Percentiles rank a stretch among this genome's conserved stretches.
Evolutionary conservation across 2,113 vertebrate species (phyloP).

Genomic region (Etheostoma spectabile): DNA sequence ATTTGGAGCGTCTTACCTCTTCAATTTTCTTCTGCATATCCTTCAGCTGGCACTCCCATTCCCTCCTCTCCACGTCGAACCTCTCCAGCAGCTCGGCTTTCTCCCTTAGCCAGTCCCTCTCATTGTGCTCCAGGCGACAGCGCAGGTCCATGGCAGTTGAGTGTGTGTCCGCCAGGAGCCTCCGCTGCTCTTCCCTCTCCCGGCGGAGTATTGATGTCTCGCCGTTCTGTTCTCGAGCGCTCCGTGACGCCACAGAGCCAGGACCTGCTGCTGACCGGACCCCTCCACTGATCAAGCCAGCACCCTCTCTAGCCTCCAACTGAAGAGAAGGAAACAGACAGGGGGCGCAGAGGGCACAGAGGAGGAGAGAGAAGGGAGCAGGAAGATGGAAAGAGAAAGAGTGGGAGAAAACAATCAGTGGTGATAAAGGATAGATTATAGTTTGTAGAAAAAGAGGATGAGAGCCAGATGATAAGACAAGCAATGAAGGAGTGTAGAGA

Average conservation of each 20-base stretch:
- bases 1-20: slow-evolving; percentile 84
- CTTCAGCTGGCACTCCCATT: slow-evolving; percentile 96
- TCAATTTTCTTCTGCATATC: slow-evolving; percentile 98
- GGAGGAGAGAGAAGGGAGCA: slow-evolving; percentile 36
- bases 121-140: slow-evolving; percentile 88
- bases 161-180: slow-evolving; percentile 81
- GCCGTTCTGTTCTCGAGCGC: slow-evolving; percentile 15
- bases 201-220: slow-evolving; percentile 66
- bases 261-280: slow-evolving; percentile 74
- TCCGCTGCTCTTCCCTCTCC: slow-evolving; percentile 84
- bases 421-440: slow-evolving; percentile 39
- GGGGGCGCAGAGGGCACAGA: slow-evolving; percentile 14
- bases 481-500: slow-evolving; percentile 23
- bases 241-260: slow-evolving; percentile 45
- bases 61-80: slow-evolving; percentile 94
- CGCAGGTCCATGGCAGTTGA: slow-evolving; percentile 89
- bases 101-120: slow-evolving; percentile 91
- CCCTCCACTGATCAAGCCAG: slow-evolving; percentile 54
- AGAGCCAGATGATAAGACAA: slow-evolving; percentile 46
- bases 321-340: slow-evolving; percentile 57
- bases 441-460: slow-evolving; percentile 24
- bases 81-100: slow-evolving; percentile 93
- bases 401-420: slow-evolving; percentile 43
- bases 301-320: slow-evolving; percentile 80
- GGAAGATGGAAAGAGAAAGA: slow-evolving; percentile 18